phyloP scores from a whole-genome alignment of 2,797 vertebrate genomes.

The Xiphorhynchus erythropygius region DNA sequence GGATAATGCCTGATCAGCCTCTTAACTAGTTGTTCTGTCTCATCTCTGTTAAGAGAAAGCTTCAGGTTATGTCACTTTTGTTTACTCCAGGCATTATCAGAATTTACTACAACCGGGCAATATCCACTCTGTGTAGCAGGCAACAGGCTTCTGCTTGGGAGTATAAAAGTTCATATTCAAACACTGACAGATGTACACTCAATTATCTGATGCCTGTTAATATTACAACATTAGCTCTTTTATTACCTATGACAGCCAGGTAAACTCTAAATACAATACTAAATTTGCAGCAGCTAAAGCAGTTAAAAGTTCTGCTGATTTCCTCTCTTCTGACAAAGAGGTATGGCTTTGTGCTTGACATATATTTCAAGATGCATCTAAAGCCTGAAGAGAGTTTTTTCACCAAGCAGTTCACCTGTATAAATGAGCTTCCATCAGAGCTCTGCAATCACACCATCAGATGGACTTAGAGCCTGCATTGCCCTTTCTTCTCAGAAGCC shows the following conservation, averaged over 20 bases:
- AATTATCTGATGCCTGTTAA: background rate
- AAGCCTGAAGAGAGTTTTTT: slow-evolving; percentile 16
- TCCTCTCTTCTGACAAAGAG: background rate
- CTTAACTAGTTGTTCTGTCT: background rate
- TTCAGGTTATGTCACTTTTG: background rate
- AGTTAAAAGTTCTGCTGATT: slow-evolving; percentile 9
- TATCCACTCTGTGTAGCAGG: background rate
- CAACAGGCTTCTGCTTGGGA: background rate
- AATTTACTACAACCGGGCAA: background rate
- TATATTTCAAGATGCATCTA: slow-evolving; percentile 16
- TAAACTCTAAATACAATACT: background rate
- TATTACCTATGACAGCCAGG: background rate
- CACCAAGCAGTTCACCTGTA: background rate
- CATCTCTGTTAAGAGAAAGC: background rate
- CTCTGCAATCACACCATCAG: slow-evolving; percentile 43
- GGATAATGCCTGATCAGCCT: background rate
- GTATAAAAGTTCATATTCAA: background rate
- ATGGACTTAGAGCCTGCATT: slow-evolving; percentile 13
- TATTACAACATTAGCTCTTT: background rate
- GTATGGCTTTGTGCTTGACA: background rate
- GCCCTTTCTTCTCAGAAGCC: slow-evolving; percentile 27
- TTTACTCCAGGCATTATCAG: background rate
- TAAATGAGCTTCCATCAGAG: slow-evolving; percentile 34
- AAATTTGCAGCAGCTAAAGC: background rate
- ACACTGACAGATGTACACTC: background rate